These are phyloP conservation scores for Allacma fusca DNA, from an alignment of 2,888 invertebrate species.

Conservation along the genomic window DNA sequence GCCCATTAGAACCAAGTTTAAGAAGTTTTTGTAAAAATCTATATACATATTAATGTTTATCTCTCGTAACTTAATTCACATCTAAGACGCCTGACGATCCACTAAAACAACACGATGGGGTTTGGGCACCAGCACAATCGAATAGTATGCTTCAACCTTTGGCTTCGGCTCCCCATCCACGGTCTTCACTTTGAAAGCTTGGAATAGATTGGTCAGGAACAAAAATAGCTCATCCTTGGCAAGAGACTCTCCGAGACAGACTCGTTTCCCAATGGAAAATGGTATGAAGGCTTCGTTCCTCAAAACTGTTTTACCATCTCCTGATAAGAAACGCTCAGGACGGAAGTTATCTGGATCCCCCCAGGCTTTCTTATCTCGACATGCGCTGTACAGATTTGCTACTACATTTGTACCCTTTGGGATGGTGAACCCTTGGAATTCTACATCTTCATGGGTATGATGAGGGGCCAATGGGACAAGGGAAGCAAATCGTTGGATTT, in stretches of 20 bases:
- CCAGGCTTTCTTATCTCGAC: background rate
- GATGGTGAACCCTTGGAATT: background rate
- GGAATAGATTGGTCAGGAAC: background rate
- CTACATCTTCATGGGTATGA: background rate
- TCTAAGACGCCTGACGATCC: slow-evolving; percentile 40
- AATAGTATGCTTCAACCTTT: slow-evolving; percentile 32
- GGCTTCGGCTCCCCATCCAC: slow-evolving; percentile 35
- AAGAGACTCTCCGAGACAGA: background rate
- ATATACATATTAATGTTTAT: too few species aligned
- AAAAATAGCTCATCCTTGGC: slow-evolving; percentile 13
- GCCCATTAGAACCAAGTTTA: too few species aligned
- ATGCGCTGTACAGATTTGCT: background rate
- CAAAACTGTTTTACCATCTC: background rate
- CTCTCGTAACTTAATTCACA: too few species aligned
- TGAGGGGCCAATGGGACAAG: background rate
- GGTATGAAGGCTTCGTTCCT: background rate
- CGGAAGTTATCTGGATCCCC: slow-evolving; percentile 16
- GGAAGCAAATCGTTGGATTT: background rate
- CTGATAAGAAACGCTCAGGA: background rate
- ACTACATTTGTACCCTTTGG: background rate
- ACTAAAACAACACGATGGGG: slow-evolving; percentile 50
- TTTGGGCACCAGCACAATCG: slow-evolving; percentile 49
- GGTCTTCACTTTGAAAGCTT: background rate
- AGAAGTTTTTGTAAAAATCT: too few species aligned
- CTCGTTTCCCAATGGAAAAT: background rate